Percentiles rank a stretch among this genome's conserved stretches.
Conservation (phyloP, 2,888 invertebrate species). For the Bimastos eiseni region DNA sequence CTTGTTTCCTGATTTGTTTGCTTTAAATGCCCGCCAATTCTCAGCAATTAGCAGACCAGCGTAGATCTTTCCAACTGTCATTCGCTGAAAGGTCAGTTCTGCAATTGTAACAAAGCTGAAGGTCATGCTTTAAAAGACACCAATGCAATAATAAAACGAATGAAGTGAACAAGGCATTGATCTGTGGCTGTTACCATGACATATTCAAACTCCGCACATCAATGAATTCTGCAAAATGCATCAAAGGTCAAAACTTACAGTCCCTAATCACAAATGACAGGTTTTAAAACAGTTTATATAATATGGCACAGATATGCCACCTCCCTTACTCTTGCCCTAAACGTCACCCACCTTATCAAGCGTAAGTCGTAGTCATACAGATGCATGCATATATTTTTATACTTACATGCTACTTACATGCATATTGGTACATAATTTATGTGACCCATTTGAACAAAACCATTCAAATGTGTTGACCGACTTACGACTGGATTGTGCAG, state of each 20-base stretch:
- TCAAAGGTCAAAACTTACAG: no score
- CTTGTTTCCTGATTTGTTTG: conserved; percentile 31
- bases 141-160: not conserved
- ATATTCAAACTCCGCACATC: not conserved
- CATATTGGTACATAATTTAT: not conserved
- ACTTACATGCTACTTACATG: not conserved
- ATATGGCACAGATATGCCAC: no score
- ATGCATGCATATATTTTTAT: not conserved
- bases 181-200: not conserved
- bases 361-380: not conserved
- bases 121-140: not conserved
- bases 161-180: not conserved
- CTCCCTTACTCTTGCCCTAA: no score
- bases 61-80: conserved; percentile 98
- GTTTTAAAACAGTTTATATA: no score
- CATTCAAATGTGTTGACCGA: no score
- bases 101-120: conserved; percentile 38
- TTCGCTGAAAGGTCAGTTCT: conserved; percentile 71
- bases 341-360: no score
- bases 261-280: no score
- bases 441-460: no score
- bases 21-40: conserved; percentile 71
- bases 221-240: not conserved
- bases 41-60: conserved; percentile 93
- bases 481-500: no score